These are phyloP conservation scores for Bombus fervidus DNA, from an alignment of 1,140 invertebrate genomes.

Conservation along the genomic window DNA sequence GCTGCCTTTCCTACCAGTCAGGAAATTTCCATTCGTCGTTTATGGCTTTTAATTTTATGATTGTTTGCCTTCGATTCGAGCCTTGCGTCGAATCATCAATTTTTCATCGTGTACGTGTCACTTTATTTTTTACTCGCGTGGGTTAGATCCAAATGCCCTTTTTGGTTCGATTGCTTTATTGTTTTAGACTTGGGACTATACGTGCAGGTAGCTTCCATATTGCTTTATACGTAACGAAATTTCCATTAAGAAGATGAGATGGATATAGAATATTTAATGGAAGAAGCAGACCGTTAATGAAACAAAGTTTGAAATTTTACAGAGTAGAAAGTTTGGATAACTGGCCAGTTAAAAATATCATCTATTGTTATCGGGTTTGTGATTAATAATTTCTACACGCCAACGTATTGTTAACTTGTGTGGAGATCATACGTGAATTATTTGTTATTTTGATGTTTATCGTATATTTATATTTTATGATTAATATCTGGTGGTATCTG, in stretches of 20 bases:
- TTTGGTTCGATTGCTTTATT: too few species aligned
- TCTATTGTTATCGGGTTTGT: not conserved
- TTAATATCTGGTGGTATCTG: too few species aligned
- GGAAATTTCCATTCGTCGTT: not conserved
- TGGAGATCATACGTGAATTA: not conserved
- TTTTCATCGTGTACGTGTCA: too few species aligned
- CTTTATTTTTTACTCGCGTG: too few species aligned
- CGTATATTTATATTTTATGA: too few species aligned
- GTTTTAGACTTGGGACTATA: too few species aligned
- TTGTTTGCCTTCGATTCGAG: not conserved
- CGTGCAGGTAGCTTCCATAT: too few species aligned
- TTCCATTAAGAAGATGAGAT: not conserved
- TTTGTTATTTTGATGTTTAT: too few species aligned
- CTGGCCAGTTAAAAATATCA: constrained; percentile 19
- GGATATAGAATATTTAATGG: constrained; percentile 18
- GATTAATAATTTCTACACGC: not conserved
- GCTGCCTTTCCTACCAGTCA: not conserved
- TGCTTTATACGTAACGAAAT: constrained; percentile 1
- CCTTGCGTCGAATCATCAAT: not conserved
- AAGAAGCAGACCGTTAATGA: constrained; percentile 19
- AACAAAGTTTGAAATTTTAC: constrained; percentile 22
- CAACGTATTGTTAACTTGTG: not conserved
- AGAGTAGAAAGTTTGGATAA: not conserved
- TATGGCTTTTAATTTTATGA: too few species aligned
- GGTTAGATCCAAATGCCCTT: too few species aligned